Conservation (phyloP, 2,797 vertebrate species). For the Dermochelys coriacea region DNA sequence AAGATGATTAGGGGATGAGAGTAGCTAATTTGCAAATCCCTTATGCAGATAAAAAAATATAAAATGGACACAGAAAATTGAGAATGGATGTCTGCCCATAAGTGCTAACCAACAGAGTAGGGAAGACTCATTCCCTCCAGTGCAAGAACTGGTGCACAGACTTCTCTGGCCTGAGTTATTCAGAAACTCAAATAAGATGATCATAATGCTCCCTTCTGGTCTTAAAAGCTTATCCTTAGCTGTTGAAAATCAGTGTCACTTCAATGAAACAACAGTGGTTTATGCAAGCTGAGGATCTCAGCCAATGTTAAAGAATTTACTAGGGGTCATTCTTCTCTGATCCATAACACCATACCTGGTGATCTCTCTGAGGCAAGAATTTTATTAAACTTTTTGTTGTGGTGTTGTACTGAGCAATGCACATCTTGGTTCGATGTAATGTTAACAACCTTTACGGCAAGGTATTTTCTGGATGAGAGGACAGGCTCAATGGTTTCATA, state of each 20-base stretch:
- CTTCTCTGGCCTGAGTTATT: too few relatives aligned
- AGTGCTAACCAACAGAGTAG: rapidly evolving
- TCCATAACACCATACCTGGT: not conserved
- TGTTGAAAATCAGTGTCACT: not conserved
- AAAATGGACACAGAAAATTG: not conserved
- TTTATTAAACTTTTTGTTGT: not conserved
- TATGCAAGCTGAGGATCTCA: not conserved
- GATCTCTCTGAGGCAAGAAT: not conserved
- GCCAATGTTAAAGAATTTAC: not conserved
- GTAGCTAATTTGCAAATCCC: not conserved
- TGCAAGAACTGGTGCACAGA: too few relatives aligned
- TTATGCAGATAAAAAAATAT: not conserved
- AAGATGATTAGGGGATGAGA: not conserved
- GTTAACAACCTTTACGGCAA: not conserved
- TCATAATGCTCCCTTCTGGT: not conserved
- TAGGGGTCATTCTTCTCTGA: not conserved
- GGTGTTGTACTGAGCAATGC: not conserved
- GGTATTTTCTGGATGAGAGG: not conserved
- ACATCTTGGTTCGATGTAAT: not conserved
- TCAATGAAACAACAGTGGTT: not conserved
- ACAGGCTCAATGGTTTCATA: not conserved
- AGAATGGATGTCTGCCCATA: not conserved
- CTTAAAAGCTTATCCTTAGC: not conserved
- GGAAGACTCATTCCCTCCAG: too few relatives aligned
- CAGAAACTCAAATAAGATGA: not conserved